Base-by-base conservation (phyloP, 2,113 vertebrate species). In the Carlito syrichta region DNA sequence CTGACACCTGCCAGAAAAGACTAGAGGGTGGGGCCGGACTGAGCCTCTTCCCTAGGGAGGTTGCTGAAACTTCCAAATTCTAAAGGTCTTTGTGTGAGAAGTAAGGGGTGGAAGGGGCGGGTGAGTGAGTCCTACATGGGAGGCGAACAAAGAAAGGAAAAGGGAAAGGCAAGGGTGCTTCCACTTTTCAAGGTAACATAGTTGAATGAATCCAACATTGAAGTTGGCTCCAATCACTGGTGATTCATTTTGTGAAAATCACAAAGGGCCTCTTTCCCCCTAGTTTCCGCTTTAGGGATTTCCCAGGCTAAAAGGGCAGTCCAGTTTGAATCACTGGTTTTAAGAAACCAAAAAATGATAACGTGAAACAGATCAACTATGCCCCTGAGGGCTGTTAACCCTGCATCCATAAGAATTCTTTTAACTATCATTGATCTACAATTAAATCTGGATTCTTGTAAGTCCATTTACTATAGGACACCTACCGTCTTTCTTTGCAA, bases 61-160 rank as follows among this genome's bases (percentile, higher is more conserved):
- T 30, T n/a, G 11, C 74, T 9, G 66, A 50, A 76, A 68, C 54
- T 82, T 95, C 48, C 50, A 45, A 38, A n/a, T 43, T 62, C 35
- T 40, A 74, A 77, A 89, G 78, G 97, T 60, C 93, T 97, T 96
- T 96, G 97, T 96, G 91, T 86, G 38, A 91, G 84, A 95, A 94
- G 96, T 86, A 50, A 96, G 84, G 82, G 40, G 73, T 71, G 93
- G 60, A 54, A 63, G 60, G 35, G 66, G n/a, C n/a, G n/a, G 77
- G 86, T 66, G 6, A 76, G 60, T 50, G 85, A 84, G 43, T n/a
- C 23, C 38, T 56, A 62, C 66, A 74, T 86, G 69, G 95, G 82
- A 69, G n/a, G 82, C 35, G 45, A 97, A 98, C 97, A 97, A 96
- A 98, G 97, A 86, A 89, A 97, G 98, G 98, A 98, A 98, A 93